Percentiles rank a stretch among this genome's conserved stretches.
These are phyloP conservation scores for Drosophila kikkawai DNA, from an alignment of 1,140 invertebrate species.

Conservation along the genomic window DNA sequence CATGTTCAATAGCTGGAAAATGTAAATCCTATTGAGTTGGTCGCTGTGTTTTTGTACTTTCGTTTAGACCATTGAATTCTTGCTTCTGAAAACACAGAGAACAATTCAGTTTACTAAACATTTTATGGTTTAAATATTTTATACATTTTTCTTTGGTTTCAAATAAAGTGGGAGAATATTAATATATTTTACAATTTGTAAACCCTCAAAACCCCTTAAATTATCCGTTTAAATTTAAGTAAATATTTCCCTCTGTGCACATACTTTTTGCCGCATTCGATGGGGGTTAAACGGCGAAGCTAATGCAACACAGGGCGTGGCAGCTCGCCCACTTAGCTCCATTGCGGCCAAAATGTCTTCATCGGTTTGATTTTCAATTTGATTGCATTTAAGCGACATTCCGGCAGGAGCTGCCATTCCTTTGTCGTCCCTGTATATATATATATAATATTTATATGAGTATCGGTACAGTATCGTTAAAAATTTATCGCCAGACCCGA, in stretches of 20 bases:
- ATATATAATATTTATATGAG: neutral
- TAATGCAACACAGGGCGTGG: conserved; percentile 67
- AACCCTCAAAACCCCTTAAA: fast-evolving
- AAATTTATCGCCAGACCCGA: neutral
- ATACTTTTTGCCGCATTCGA: conserved; percentile 26
- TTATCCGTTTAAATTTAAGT: no score
- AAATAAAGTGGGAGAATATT: neutral
- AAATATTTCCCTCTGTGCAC: neutral
- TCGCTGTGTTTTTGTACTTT: conserved; percentile 47
- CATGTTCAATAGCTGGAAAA: conserved; percentile 80
- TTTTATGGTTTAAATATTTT: neutral
- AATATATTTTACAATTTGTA: no score
- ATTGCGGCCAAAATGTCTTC: conserved; percentile 73
- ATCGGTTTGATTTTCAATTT: conserved; percentile 80
- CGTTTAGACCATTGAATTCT: conserved; percentile 19
- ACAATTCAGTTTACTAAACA: neutral
- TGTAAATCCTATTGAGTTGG: conserved; percentile 79
- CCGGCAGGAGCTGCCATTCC: conserved; percentile 44
- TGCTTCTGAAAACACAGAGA: conserved; percentile 1
- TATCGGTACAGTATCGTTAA: no score
- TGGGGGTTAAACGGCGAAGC: conserved; percentile 34
- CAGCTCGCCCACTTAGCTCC: conserved; percentile 47
- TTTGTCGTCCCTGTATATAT: conserved; percentile 18
- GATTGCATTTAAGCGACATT: conserved; percentile 70
- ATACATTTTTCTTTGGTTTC: neutral